phyloP scores from a whole-genome alignment of 2,797 vertebrate genomes.

The Neopelma chrysocephalum region DNA sequence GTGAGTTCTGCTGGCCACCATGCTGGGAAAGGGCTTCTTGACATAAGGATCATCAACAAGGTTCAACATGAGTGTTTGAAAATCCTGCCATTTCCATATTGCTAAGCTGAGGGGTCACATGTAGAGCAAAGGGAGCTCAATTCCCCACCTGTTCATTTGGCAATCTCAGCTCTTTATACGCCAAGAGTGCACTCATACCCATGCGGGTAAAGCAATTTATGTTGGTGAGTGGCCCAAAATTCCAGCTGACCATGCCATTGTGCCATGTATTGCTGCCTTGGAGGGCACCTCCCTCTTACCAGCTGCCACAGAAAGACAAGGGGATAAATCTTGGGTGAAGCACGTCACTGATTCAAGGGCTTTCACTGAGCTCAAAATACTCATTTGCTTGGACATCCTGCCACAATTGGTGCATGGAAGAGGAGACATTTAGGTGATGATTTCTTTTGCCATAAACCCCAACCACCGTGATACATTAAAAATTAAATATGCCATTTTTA shows the following conservation, averaged over 20 bases:
- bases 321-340: background rate
- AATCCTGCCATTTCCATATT: background rate
- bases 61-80: background rate
- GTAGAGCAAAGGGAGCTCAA: background rate
- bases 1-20: background rate
- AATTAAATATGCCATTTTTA: background rate
- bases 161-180: fast-evolving
- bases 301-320: background rate
- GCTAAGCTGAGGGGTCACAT: background rate
- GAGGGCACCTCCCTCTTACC: background rate
- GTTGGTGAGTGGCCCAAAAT: background rate
- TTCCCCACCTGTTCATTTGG: fast-evolving
- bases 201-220: background rate
- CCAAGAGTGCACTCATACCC: background rate
- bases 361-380: background rate
- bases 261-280: background rate
- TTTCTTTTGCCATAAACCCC: background rate
- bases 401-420: background rate
- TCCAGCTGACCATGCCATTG: background rate
- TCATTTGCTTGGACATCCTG: background rate
- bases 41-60: background rate
- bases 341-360: background rate
- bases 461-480: background rate
- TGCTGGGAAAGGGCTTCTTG: background rate
- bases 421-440: background rate